Percentiles rank a stretch among this genome's conserved stretches.
These are phyloP conservation scores for Apis mellifera DNA, from an alignment of 1,140 invertebrate species.

Conservation along the genomic window DNA sequence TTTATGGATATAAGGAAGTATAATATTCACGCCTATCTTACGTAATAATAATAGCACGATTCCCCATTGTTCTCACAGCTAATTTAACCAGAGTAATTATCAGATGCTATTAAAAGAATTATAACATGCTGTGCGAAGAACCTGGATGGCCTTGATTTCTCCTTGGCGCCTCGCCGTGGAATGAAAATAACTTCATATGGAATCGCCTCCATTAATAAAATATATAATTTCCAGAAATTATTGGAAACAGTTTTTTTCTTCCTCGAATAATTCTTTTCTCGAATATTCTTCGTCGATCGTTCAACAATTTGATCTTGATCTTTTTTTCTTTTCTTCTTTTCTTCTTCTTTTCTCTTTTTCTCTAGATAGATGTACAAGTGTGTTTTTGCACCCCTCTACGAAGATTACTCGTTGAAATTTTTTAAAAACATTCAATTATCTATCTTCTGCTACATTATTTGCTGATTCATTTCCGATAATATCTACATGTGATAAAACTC, in stretches of 20 bases:
- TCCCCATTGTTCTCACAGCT: background rate
- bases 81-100: background rate
- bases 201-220: background rate
- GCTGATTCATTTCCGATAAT: too few species aligned
- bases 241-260: background rate
- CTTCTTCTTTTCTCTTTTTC: too few species aligned
- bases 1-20: background rate
- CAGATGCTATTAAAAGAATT: slow-evolving; percentile 4
- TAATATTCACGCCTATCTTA: slow-evolving; percentile 11
- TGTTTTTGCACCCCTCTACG: too few species aligned
- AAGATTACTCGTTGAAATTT: too few species aligned
- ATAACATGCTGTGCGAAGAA: slow-evolving; percentile 7
- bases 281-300: too few species aligned
- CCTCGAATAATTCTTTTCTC: too few species aligned
- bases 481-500: too few species aligned
- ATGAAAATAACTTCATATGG: background rate
- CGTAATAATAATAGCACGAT: slow-evolving; percentile 3
- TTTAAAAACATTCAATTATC: too few species aligned
- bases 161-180: background rate
- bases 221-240: background rate
- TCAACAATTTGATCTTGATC: too few species aligned
- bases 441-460: too few species aligned
- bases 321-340: too few species aligned
- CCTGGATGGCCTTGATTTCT: slow-evolving; percentile 16
- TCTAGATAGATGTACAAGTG: too few species aligned